Evolutionary conservation across 2,797 vertebrate genomes (phyloP).

Genomic region (Furcifer pardalis): DNA sequence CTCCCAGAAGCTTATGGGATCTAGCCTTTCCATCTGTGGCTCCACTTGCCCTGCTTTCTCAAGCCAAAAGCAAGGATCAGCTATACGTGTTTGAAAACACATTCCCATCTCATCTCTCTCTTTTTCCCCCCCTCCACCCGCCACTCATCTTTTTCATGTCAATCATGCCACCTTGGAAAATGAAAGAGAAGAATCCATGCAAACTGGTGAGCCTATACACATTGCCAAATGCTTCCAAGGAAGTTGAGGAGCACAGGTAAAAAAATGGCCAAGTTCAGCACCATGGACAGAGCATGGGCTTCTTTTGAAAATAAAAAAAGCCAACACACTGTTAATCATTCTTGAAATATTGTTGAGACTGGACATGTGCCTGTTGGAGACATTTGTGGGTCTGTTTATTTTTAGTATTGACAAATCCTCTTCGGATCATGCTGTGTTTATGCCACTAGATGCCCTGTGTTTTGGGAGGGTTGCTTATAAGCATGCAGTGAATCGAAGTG

Average conservation of each 20-base stretch:
- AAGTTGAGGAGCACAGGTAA: not conserved
- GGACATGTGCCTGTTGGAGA: constrained; percentile 59
- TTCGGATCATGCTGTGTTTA: constrained; percentile 61
- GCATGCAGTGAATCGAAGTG: accelerated
- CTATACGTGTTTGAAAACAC: constrained; percentile 67
- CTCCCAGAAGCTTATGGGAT: constrained; percentile 69
- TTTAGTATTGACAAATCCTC: constrained; percentile 75
- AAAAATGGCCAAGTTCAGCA: constrained; percentile 62
- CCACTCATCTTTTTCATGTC: not conserved
- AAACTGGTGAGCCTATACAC: not conserved
- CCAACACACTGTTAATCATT: constrained; percentile 10
- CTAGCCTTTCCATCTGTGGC: constrained; percentile 64
- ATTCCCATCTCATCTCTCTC: constrained; percentile 37
- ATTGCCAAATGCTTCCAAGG: constrained; percentile 14
- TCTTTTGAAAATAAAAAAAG: accelerated
- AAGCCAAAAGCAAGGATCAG: constrained; percentile 68
- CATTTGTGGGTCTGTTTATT: constrained; percentile 70
- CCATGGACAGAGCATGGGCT: constrained; percentile 64
- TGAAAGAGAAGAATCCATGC: not conserved
- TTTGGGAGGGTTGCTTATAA: constrained; percentile 44
- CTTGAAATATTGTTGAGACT: constrained; percentile 48
- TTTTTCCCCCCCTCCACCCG: not conserved
- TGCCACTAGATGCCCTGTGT: constrained; percentile 49
- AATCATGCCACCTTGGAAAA: accelerated
- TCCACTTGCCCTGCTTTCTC: constrained; percentile 64